These are phyloP conservation scores for Sclerodermus sp. DNA, from an alignment of 2,888 invertebrate species.

Conservation along the genomic window DNA sequence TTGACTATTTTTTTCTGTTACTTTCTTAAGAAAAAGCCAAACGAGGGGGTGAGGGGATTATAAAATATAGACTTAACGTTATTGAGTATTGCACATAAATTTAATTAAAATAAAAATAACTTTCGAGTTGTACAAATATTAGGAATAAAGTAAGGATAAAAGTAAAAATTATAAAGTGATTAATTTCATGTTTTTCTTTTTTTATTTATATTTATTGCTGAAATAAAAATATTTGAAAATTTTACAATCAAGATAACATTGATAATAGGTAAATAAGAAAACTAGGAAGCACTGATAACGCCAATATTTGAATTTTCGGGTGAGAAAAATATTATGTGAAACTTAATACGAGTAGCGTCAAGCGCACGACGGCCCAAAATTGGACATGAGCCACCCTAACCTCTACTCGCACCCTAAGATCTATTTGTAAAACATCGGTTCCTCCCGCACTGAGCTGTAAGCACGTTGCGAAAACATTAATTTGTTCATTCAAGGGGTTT, in stretches of 20 bases:
- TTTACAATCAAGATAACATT: too few species aligned
- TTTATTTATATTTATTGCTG: background rate
- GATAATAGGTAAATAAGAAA: too few species aligned
- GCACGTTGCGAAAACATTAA: conserved; percentile 41
- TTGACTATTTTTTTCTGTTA: too few species aligned
- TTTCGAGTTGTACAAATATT: too few species aligned
- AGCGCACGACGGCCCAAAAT: conserved; percentile 54
- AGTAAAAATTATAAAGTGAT: too few species aligned
- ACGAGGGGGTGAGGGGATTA: too few species aligned
- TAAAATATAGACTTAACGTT: too few species aligned
- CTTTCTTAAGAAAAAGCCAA: too few species aligned
- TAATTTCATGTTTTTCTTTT: background rate
- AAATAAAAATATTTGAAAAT: background rate
- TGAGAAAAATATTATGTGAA: conserved; percentile 56
- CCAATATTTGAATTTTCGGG: conserved; percentile 35
- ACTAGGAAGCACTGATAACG: background rate
- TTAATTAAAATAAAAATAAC: too few species aligned
- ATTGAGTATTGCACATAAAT: too few species aligned
- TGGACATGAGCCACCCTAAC: conserved; percentile 58
- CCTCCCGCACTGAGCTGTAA: conserved; percentile 48
- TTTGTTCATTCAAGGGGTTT: too few species aligned
- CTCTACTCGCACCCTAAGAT: conserved; percentile 49
- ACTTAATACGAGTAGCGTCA: conserved; percentile 55
- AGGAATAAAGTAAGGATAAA: too few species aligned
- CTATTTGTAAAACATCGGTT: conserved; percentile 58